Percentiles rank a stretch among this genome's conserved stretches.
Conservation (phyloP, 2,888 invertebrate species). For the Phortica okadai region DNA sequence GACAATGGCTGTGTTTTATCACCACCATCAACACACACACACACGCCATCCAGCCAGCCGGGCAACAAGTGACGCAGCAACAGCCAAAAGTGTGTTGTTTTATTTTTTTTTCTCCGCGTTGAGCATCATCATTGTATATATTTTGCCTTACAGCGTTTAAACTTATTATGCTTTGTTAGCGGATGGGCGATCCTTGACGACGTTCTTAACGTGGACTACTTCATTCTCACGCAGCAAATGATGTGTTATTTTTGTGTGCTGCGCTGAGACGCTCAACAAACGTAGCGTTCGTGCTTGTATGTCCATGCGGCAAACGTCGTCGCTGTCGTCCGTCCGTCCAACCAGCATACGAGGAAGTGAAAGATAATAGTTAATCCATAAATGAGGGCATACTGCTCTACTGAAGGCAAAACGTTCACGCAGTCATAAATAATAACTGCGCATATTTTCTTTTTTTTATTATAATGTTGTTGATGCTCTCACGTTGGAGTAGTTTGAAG, state of each 20-base stretch:
- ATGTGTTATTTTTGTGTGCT: background rate
- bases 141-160: background rate
- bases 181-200: constrained; percentile 24
- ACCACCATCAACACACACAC: background rate
- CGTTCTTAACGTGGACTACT: constrained; percentile 25
- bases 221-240: background rate
- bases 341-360: background rate
- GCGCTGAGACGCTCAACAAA: background rate
- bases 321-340: constrained; percentile 18
- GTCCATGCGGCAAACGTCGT: constrained; percentile 20
- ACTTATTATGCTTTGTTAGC: background rate
- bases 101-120: background rate
- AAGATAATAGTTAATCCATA: background rate
- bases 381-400: background rate
- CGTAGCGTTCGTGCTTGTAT: background rate
- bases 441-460: background rate
- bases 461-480: background rate
- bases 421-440: background rate
- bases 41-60: background rate
- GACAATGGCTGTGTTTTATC: background rate
- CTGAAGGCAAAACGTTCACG: background rate
- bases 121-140: background rate
- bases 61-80: background rate
- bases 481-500: background rate
- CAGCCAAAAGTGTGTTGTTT: background rate